Evolutionary conservation across 2,888 invertebrate species (phyloP).

Genomic region (Euzetes globulus): DNA sequence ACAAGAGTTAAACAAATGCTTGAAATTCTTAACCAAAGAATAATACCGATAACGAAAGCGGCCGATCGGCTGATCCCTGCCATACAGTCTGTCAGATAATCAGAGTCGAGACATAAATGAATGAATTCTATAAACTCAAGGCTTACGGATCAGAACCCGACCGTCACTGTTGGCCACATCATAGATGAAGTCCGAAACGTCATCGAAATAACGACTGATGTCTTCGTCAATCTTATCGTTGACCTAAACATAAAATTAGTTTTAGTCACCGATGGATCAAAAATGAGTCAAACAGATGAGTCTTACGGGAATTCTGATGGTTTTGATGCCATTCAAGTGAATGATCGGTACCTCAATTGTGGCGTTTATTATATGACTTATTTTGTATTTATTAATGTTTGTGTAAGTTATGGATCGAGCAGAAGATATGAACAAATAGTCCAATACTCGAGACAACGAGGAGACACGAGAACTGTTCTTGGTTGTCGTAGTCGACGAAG

Average conservation of each 20-base stretch:
- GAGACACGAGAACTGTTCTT: not conserved
- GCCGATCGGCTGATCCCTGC: slow-evolving; percentile 69
- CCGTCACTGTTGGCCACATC: slow-evolving; percentile 61
- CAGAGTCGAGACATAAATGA: not conserved
- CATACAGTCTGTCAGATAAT: slow-evolving; percentile 59
- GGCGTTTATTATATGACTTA: slow-evolving; percentile 30
- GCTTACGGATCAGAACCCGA: slow-evolving; percentile 60
- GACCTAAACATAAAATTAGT: not conserved
- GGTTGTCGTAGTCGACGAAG: not conserved
- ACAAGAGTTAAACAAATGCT: not conserved
- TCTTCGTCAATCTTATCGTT: slow-evolving; percentile 32
- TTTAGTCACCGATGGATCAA: too few relatives aligned
- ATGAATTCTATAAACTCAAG: not conserved
- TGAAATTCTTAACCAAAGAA: not conserved
- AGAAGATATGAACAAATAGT: slow-evolving; percentile 1
- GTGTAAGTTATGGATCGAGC: slow-evolving; percentile 18
- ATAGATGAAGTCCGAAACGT: slow-evolving; percentile 68
- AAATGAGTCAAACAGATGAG: too few relatives aligned
- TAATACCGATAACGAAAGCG: slow-evolving; percentile 38
- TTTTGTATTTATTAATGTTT: slow-evolving; percentile 29
- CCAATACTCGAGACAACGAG: slow-evolving; percentile 1
- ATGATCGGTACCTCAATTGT: slow-evolving; percentile 33
- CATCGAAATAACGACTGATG: slow-evolving; percentile 59
- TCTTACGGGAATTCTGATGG: slow-evolving; percentile 30
- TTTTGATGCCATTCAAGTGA: slow-evolving; percentile 22